phyloP scores from a whole-genome alignment of 2,888 invertebrate species.

The Linyphia triangularis region DNA sequence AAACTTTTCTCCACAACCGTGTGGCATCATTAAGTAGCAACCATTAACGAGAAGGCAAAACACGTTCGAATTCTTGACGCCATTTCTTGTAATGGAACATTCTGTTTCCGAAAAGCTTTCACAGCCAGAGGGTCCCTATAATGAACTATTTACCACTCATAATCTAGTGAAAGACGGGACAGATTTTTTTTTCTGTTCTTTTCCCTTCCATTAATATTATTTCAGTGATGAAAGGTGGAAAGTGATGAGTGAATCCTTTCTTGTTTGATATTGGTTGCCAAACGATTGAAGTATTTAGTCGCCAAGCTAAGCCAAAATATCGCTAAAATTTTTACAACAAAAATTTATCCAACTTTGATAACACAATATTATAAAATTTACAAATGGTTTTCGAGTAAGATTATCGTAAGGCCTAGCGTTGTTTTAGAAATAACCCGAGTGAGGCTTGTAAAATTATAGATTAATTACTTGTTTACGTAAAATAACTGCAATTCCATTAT shows the following conservation, averaged over 20 bases:
- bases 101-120: background rate
- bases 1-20: background rate
- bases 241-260: background rate
- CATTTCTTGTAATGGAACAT: conserved; percentile 18
- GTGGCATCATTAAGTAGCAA: conserved; percentile 34
- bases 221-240: background rate
- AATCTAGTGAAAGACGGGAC: background rate
- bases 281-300: background rate
- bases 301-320: background rate
- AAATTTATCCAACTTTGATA: too few relatives aligned
- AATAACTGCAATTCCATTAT: too few relatives aligned
- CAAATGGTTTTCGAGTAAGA: too few relatives aligned
- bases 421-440: too few relatives aligned
- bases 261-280: background rate
- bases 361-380: too few relatives aligned
- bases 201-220: conserved; percentile 13
- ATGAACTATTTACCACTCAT: conserved; percentile 52
- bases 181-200: background rate
- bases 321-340: too few relatives aligned
- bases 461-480: too few relatives aligned
- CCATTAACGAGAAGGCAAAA: conserved; percentile 19
- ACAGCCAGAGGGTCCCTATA: conserved; percentile 25
- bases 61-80: background rate
- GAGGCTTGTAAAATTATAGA: too few relatives aligned
- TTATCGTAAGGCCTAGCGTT: too few relatives aligned